A percentile compares a stretch with the other conserved stretches of the same genome.
phyloP scores from a whole-genome alignment of 2,113 vertebrate genomes.

The Heteronetta atricapilla region DNA sequence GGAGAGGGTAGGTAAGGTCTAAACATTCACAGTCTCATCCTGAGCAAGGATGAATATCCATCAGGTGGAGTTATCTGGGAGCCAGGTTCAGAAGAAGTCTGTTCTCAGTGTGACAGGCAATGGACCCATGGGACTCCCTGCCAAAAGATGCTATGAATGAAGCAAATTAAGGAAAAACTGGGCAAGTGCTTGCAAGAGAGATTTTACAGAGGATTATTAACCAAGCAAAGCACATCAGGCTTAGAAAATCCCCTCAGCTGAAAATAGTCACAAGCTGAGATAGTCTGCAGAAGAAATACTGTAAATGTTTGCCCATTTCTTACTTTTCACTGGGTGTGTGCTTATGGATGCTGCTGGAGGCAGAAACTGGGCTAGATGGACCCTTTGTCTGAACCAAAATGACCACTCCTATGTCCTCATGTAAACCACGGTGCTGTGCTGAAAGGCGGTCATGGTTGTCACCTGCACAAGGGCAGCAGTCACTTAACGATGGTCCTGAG shows the following conservation, averaged over 20 bases:
- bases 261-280: not conserved
- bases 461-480: not conserved
- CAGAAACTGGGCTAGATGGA: not conserved
- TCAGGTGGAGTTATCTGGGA: not conserved
- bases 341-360: not conserved
- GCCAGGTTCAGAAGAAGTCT: not conserved
- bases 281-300: not conserved
- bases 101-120: not conserved
- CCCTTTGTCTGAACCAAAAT: not conserved
- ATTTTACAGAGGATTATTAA: not conserved
- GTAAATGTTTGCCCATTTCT: not conserved
- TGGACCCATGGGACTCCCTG: not conserved
- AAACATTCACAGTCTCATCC: not conserved
- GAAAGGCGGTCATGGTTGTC: not conserved
- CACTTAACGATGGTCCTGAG: not conserved
- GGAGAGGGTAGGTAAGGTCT: not conserved
- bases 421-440: accelerated
- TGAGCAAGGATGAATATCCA: not conserved
- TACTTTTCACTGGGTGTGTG: not conserved
- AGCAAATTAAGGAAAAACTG: not conserved
- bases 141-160: not conserved
- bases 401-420: not conserved
- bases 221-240: not conserved
- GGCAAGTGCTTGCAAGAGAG: not conserved
- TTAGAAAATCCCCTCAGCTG: not conserved